phyloP scores from a whole-genome alignment of 2,888 invertebrate genomes.

The Drosophila suboccidentalis region DNA sequence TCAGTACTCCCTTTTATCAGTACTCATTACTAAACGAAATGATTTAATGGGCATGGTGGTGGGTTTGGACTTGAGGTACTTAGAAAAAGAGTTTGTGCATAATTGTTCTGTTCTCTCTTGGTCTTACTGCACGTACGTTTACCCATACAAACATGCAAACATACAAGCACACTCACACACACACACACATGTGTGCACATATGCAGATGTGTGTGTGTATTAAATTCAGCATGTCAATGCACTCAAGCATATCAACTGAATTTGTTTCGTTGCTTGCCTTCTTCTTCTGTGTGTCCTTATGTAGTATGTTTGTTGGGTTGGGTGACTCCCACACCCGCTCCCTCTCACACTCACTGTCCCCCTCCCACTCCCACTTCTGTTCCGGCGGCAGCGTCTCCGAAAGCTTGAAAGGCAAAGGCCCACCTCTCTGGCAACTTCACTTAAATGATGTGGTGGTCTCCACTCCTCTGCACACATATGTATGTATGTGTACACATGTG shows the following conservation, averaged over 20 bases:
- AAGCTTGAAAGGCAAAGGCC: constrained; percentile 32
- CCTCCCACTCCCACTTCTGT: neutral
- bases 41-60: constrained; percentile 30
- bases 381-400: constrained; percentile 36
- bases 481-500: constrained; percentile 21
- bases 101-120: constrained; percentile 28
- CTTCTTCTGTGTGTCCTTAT: constrained; percentile 23
- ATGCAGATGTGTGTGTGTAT: constrained; percentile 24
- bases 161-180: constrained; percentile 1
- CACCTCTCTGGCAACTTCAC: constrained; percentile 53
- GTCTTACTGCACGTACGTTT: constrained; percentile 14
- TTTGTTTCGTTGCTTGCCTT: constrained; percentile 58
- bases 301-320: constrained; percentile 16
- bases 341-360: neutral
- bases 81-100: constrained; percentile 27
- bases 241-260: constrained; percentile 59
- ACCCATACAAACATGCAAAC: constrained; percentile 3
- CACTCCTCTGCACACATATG: constrained; percentile 22
- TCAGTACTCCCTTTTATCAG: constrained; percentile 23
- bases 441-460: constrained; percentile 59
- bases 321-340: neutral
- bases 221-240: constrained; percentile 57
- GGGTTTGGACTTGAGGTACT: constrained; percentile 31
- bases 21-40: constrained; percentile 41
- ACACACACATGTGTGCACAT: neutral